These are phyloP conservation scores for Leuciscus waleckii DNA, from an alignment of 2,797 vertebrate genomes.

Conservation along the genomic window DNA sequence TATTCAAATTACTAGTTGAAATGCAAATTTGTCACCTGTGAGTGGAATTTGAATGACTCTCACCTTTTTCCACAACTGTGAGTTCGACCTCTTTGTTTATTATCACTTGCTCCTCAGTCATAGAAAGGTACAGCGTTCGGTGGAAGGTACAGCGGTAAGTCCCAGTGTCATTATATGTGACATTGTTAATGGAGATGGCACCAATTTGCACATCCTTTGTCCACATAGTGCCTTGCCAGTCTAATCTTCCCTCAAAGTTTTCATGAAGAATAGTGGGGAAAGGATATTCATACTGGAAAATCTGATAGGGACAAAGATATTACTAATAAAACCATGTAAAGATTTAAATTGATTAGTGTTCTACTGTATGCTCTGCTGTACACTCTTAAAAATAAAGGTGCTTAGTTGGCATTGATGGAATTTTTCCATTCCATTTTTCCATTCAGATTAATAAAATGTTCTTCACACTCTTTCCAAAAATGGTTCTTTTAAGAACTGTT, in stretches of 20 bases:
- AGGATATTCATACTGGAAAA: slow-evolving; percentile 80
- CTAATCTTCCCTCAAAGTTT: slow-evolving; percentile 77
- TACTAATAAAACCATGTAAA: neutral
- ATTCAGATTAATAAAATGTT: no score
- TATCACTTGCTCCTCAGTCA: slow-evolving; percentile 66
- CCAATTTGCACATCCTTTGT: slow-evolving; percentile 83
- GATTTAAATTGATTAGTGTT: neutral
- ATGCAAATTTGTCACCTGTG: neutral
- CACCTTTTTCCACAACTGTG: slow-evolving; percentile 83
- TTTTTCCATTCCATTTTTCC: neutral
- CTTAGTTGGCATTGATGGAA: neutral
- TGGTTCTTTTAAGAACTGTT: neutral
- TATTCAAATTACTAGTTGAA: neutral
- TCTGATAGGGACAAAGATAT: slow-evolving; percentile 70
- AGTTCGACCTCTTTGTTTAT: slow-evolving; percentile 85
- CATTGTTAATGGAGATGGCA: slow-evolving; percentile 81
- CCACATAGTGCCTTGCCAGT: slow-evolving; percentile 82
- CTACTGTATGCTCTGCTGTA: neutral
- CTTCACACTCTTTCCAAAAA: no score
- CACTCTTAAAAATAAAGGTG: neutral
- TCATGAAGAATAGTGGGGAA: slow-evolving; percentile 67
- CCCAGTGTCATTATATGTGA: slow-evolving; percentile 85
- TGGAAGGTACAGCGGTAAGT: slow-evolving; percentile 84
- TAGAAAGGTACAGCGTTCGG: slow-evolving; percentile 78
- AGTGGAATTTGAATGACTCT: slow-evolving; percentile 20